phyloP scores from a whole-genome alignment of 2,888 invertebrate species.

The Electrophaes corylata region DNA sequence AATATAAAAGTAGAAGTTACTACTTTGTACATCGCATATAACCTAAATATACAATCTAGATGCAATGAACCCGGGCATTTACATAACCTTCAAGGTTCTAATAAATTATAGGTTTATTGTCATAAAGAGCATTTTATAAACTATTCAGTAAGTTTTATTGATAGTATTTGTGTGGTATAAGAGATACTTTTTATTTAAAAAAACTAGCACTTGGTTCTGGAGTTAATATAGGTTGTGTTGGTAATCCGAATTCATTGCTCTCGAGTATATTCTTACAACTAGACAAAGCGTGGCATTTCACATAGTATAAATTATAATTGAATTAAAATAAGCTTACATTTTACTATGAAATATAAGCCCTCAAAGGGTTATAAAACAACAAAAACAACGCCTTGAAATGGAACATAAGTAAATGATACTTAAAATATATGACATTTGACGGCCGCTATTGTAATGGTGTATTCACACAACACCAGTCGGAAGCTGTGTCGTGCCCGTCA shows the following conservation, averaged over 20 bases:
- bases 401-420: not conserved
- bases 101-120: no score
- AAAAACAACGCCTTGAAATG: not conserved
- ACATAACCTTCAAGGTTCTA: not conserved
- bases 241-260: not conserved
- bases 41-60: not conserved
- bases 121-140: no score
- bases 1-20: not conserved
- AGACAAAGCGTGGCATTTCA: not conserved
- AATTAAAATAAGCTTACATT: no score
- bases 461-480: no score
- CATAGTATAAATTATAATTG: no score
- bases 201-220: not conserved
- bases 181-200: not conserved
- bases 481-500: no score
- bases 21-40: not conserved
- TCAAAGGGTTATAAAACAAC: no score
- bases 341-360: not conserved
- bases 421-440: not conserved
- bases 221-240: not conserved
- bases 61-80: not conserved
- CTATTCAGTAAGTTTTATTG: not conserved
- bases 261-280: not conserved
- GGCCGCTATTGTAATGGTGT: no score
- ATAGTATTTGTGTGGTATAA: not conserved